Conservation (phyloP, 1,140 invertebrate genomes). For the Drosophila orena region DNA sequence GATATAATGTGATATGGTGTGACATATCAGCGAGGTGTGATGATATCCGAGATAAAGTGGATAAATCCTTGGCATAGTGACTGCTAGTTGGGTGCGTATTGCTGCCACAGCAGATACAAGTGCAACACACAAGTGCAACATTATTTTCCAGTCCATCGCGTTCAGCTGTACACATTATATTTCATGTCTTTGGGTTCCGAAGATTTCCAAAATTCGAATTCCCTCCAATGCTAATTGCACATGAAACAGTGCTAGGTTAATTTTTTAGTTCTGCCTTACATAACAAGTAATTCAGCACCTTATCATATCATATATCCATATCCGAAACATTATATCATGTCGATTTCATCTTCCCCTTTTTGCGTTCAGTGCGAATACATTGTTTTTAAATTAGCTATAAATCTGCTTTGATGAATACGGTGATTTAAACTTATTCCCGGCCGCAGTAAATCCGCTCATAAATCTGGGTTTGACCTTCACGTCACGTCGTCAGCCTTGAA, state of each 20-base stretch:
- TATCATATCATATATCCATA: too few relatives aligned
- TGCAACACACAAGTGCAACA: background rate
- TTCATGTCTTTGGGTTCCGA: too few relatives aligned
- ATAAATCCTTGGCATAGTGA: background rate
- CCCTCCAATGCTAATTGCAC: too few relatives aligned
- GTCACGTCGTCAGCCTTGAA: constrained; percentile 40
- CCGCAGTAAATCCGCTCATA: constrained; percentile 29
- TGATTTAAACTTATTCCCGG: constrained; percentile 18
- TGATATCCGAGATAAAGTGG: constrained; percentile 11
- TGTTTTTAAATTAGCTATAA: constrained; percentile 18
- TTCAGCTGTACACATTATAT: background rate
- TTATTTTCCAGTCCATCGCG: background rate
- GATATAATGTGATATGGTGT: constrained; percentile 37
- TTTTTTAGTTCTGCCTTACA: too few relatives aligned
- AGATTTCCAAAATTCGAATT: too few relatives aligned
- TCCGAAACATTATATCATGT: too few relatives aligned
- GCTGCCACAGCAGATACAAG: background rate
- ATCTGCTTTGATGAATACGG: background rate
- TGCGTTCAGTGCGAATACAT: constrained; percentile 1
- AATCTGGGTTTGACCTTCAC: constrained; percentile 42
- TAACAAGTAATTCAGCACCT: too few relatives aligned
- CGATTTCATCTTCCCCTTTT: background rate
- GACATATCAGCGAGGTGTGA: constrained; percentile 44
- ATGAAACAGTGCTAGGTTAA: too few relatives aligned
- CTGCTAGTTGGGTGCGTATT: background rate